Percentiles rank a stretch among this genome's conserved stretches.
Conservation (phyloP, 2,888 invertebrate genomes). For the Rhagophthalmus giganteus region DNA sequence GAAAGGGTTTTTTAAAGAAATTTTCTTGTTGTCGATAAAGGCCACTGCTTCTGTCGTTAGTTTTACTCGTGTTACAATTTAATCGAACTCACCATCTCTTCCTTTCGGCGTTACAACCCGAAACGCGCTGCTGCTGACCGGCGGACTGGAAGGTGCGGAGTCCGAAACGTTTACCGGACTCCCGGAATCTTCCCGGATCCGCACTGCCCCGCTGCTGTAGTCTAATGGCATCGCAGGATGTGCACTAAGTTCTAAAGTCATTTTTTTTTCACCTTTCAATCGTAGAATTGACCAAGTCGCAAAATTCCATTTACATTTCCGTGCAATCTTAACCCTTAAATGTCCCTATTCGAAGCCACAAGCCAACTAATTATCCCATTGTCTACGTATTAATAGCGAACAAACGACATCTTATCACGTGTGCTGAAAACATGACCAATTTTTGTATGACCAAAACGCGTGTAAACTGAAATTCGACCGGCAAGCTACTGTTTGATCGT, state of each 20-base stretch:
- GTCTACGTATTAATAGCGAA: no score
- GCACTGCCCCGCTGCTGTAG: constrained; percentile 58
- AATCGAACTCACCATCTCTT: constrained; percentile 54
- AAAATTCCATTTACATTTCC: no score
- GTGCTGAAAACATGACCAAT: constrained; percentile 17
- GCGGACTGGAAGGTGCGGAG: constrained; percentile 48
- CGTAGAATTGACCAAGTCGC: no score
- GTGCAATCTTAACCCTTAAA: no score
- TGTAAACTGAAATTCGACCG: constrained; percentile 46
- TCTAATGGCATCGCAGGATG: constrained; percentile 67
- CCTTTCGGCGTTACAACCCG: constrained; percentile 70
- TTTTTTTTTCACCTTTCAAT: constrained; percentile 31
- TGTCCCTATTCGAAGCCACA: no score
- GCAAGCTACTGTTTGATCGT: constrained; percentile 50
- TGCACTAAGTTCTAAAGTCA: constrained; percentile 65
- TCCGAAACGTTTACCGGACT: constrained; percentile 48
- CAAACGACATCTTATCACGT: constrained; percentile 20
- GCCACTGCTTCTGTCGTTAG: no score
- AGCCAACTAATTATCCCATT: no score
- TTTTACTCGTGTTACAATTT: no score
- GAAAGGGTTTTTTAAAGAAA: no score
- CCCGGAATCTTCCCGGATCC: constrained; percentile 42
- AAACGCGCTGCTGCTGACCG: constrained; percentile 62
- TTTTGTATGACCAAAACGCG: constrained; percentile 35
- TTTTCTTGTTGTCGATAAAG: no score